A percentile compares a stretch with the other conserved stretches of the same genome.
Conservation (phyloP, 2,888 invertebrate genomes). For the Diaphora mendica region DNA sequence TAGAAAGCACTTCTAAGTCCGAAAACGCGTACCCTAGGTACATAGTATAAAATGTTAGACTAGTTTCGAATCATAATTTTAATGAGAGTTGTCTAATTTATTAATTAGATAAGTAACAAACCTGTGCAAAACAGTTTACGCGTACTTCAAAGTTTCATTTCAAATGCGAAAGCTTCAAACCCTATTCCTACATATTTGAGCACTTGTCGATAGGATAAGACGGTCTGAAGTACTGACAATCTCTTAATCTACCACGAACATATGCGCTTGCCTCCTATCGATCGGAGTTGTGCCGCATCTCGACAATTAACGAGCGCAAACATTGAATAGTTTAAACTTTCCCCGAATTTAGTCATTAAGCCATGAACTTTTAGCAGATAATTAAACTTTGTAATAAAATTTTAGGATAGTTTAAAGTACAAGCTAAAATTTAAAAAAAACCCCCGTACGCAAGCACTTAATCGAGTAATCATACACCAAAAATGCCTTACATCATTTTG, state of each 20-base stretch:
- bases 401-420: slow-evolving; percentile 6
- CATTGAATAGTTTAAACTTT: slow-evolving; percentile 64
- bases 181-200: slow-evolving; percentile 25
- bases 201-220: slow-evolving; percentile 21
- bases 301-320: slow-evolving; percentile 72
- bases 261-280: slow-evolving; percentile 40
- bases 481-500: no score
- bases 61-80: no score
- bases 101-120: background rate
- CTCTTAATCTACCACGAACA: slow-evolving; percentile 34
- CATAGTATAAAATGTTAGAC: background rate
- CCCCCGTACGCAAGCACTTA: no score
- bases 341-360: slow-evolving; percentile 21
- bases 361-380: slow-evolving; percentile 19
- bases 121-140: slow-evolving; percentile 18
- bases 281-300: slow-evolving; percentile 46
- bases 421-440: no score
- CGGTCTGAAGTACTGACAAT: slow-evolving; percentile 15
- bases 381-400: slow-evolving; percentile 5
- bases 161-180: slow-evolving; percentile 37
- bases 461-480: no score
- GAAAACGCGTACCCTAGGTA: background rate
- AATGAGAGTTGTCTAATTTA: no score
- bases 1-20: background rate
- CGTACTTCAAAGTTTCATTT: slow-evolving; percentile 37